Evolutionary conservation across 2,797 vertebrate genomes (phyloP), one percentile per base, ranked within the genome.

Genomic region (Sylvilagus floridanus): DNA sequence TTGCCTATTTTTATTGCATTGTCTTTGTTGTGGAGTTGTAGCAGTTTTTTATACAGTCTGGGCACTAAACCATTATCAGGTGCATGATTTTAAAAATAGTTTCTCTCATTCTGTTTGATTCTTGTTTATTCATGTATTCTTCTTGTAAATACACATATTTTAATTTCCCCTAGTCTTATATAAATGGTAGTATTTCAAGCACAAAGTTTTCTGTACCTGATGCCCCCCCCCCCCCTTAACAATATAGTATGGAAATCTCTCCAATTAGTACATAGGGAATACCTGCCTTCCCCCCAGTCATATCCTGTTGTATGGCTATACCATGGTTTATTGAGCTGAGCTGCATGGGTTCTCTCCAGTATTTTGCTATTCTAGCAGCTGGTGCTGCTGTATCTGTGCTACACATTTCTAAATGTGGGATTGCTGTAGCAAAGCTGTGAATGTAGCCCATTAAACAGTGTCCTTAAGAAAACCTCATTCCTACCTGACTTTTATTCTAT

Each of bases 11-110:
- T 66, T 88, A 66, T n/a, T 86, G 30, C 63, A 6, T n/a, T 92
- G 47, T 84, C 28, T 91, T 83, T 79, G 50, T 69, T 47, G 87
- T 42, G 42, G 42, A 79, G 26, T 71, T 72, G 10, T 4, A 28
- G 72, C 72, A 62, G 66, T 87, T 93, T 26, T 95, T 87, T 69
- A 57, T 90, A 28, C 92, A 76, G 47, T 78, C 19, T 71, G n/a
- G 30, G 5, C 57, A 79, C 35, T 47, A 65, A 82, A 14, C 21
- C 28, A 19, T 62, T 90, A 68, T 86, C 42, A 9, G 42, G 42
- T 42, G 42, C 65, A 72, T 42, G 11, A 69, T 68, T n/a, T 62
- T 76, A 24, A 69, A 88, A 93, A 81, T 71, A 17, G 91, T 72
- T 86, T 60, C 65, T 91, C 2, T 19, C 22, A 37, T 82, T 91